phyloP scores from a whole-genome alignment of 2,797 vertebrate species.

The Sebastes nivosus region DNA sequence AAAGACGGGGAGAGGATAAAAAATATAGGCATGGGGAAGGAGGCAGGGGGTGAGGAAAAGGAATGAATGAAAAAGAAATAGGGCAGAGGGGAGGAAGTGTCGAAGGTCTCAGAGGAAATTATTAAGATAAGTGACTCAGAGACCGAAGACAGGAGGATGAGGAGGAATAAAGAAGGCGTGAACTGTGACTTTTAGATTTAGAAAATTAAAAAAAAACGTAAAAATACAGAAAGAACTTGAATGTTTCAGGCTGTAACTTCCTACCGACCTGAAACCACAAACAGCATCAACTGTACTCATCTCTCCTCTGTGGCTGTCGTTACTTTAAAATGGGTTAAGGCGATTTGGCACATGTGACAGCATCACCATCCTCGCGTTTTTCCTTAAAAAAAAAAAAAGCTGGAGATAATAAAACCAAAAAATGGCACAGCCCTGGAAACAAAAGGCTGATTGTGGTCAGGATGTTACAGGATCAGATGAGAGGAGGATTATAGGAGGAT shows the following conservation, averaged over 20 bases:
- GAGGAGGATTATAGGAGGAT: slow-evolving; percentile 13
- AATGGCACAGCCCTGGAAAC: neutral
- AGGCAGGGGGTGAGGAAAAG: neutral
- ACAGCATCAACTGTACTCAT: neutral
- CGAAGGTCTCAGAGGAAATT: slow-evolving; percentile 1
- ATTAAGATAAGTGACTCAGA: slow-evolving; percentile 17
- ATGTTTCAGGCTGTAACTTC: neutral
- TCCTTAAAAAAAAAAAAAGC: neutral
- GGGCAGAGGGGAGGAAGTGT: neutral
- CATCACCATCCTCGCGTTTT: neutral
- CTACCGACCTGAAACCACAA: neutral
- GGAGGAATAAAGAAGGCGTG: neutral
- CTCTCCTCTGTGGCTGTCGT: no score
- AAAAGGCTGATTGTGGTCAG: slow-evolving; percentile 16
- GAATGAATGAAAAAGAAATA: neutral
- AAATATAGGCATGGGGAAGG: neutral
- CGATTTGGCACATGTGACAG: neutral
- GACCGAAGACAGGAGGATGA: neutral
- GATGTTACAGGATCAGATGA: neutral
- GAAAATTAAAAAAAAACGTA: neutral
- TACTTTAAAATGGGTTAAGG: neutral
- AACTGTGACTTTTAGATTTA: neutral
- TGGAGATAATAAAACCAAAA: neutral
- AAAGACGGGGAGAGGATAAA: neutral
- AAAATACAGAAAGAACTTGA: neutral